A percentile compares a stretch with the other conserved stretches of the same genome.
phyloP scores from a whole-genome alignment of 2,797 vertebrate species.

The Sebastes cheni region DNA sequence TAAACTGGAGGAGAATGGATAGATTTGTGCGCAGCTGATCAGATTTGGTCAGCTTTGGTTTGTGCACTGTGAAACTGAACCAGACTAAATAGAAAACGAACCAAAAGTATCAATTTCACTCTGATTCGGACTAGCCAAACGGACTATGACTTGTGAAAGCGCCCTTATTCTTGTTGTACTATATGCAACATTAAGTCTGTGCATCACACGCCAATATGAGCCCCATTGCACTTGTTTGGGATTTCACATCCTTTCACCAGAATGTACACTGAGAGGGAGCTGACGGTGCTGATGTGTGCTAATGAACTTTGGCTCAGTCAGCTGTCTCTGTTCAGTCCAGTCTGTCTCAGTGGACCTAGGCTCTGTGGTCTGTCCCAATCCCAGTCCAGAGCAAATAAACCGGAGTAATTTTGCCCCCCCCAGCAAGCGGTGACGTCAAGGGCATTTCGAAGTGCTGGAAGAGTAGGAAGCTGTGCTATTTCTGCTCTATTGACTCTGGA shows the following conservation, averaged over 20 bases:
- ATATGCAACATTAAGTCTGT: not conserved
- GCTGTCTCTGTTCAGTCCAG: conserved; percentile 9
- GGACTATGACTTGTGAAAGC: not conserved
- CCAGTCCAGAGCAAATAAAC: conserved; percentile 52
- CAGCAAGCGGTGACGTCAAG: conserved; percentile 39
- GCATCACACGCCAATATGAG: not conserved
- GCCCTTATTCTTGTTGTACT: not conserved
- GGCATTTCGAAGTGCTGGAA: conserved; percentile 48
- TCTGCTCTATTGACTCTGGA: conserved; percentile 55
- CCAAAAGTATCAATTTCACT: not conserved
- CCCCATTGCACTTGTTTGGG: not conserved
- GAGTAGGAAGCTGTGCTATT: conserved; percentile 65
- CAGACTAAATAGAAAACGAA: not conserved
- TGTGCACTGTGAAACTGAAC: not conserved
- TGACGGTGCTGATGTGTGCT: not conserved
- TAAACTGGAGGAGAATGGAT: not conserved
- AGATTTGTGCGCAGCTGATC: not conserved
- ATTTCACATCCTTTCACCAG: not conserved
- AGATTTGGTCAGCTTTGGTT: not conserved
- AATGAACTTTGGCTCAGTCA: conserved; percentile 8
- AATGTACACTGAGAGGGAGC: not conserved
- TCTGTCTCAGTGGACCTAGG: conserved; percentile 23
- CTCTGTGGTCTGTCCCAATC: conserved; percentile 1
- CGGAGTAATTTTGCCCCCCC: conserved; percentile 11
- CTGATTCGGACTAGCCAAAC: not conserved